Evolutionary conservation across 2,888 invertebrate species (phyloP).

Genomic region (Meandrusa payeni): DNA sequence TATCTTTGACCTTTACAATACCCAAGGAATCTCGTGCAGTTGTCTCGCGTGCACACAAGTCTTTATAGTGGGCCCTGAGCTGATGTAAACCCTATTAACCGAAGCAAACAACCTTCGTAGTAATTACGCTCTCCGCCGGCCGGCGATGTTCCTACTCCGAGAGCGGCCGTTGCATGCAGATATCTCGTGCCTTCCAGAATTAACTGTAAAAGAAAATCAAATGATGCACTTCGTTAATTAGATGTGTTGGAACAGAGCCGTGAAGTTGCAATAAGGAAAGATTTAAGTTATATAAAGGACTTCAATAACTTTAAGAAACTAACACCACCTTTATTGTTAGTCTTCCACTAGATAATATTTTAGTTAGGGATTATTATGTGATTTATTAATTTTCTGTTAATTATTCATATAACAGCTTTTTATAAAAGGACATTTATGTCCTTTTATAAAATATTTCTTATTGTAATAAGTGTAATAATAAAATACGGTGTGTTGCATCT

Average conservation of each 20-base stretch:
- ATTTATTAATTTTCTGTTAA: too few species aligned
- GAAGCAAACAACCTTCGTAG: constrained; percentile 22
- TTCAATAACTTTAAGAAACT: too few species aligned
- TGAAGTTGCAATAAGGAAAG: background rate
- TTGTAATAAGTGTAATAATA: too few species aligned
- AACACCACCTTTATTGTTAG: too few species aligned
- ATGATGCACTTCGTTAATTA: constrained; percentile 15
- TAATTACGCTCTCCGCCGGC: constrained; percentile 15
- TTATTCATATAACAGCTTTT: too few species aligned
- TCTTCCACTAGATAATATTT: too few species aligned
- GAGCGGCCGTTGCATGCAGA: constrained; percentile 13
- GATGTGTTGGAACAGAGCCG: constrained; percentile 5
- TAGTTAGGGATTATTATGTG: too few species aligned
- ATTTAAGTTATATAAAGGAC: background rate
- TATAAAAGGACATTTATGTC: too few species aligned
- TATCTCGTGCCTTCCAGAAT: constrained; percentile 24
- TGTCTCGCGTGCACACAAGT: constrained; percentile 18
- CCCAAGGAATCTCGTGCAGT: constrained; percentile 7
- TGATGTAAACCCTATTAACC: constrained; percentile 24
- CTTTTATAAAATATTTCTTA: too few species aligned
- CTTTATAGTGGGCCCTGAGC: constrained; percentile 15
- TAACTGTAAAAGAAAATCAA: constrained; percentile 25
- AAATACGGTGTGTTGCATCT: too few species aligned
- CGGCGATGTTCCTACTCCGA: constrained; percentile 10
- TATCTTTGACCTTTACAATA: constrained; percentile 17